Conservation (phyloP, 2,113 vertebrate genomes). For the Orycteropus afer region DNA sequence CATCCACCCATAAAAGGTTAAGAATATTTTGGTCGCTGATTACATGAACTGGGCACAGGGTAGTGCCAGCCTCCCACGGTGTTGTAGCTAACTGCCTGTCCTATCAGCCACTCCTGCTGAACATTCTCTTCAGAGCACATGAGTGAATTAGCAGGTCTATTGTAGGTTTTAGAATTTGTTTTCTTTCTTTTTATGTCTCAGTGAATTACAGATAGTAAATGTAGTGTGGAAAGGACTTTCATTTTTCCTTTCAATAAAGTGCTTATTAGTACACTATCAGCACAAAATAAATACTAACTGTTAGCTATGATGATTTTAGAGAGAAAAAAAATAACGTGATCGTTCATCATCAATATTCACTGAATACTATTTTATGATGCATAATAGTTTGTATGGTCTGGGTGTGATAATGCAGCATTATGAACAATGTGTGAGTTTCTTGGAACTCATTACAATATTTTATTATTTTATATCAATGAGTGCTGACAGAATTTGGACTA, state of each 20-base stretch:
- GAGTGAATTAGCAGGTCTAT: constrained; percentile 47
- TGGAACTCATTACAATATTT: neutral
- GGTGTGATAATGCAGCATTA: neutral
- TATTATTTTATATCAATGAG: neutral
- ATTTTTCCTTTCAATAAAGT: neutral
- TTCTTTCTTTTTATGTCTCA: constrained; percentile 64
- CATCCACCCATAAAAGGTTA: constrained; percentile 73
- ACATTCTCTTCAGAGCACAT: constrained; percentile 10
- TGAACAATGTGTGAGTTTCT: neutral
- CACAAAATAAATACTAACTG: neutral
- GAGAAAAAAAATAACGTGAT: neutral
- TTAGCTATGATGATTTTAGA: neutral
- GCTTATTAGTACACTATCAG: neutral
- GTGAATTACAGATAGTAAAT: neutral
- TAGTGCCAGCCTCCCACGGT: constrained; percentile 53
- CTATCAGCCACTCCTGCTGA: neutral
- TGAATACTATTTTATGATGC: neutral
- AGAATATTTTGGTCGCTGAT: constrained; percentile 70
- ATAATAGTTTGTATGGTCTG: neutral
- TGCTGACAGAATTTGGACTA: neutral
- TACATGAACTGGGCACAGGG: constrained; percentile 44
- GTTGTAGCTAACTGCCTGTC: constrained; percentile 48
- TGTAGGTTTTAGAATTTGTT: constrained; percentile 54
- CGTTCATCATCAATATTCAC: neutral
- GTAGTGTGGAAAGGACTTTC: neutral